Evolutionary conservation across 2,113 vertebrate species (phyloP), one percentile per base, ranked within the genome.

Genomic region (Galemys pyrenaicus): DNA sequence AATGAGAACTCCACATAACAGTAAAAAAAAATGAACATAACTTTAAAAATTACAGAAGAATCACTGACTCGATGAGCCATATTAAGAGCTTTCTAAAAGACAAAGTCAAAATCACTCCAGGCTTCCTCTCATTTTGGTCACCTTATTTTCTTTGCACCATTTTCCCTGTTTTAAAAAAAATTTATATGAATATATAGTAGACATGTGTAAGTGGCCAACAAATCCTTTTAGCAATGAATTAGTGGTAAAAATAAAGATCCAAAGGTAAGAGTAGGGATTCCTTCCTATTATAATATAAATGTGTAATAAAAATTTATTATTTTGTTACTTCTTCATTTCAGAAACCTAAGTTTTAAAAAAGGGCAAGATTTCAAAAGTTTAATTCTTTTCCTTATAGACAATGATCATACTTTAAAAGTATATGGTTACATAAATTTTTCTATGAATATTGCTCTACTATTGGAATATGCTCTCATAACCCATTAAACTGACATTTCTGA

Each of bases 261-360:
- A 83, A 62, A 89, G 17, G 30, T 75, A 32, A 67, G 85, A 67
- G 71, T 0, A 79, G 9, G 15, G 37, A 65, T 83, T 51, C 15
- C 20, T 93, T 87, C 20, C 46, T 60, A 30, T 64, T 81, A 83
- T 15, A 91, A 87, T 12, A 79, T 32, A 58, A 92, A 60, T 58
- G 17, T 65, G 78, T 51, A 79, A 24, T 89, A 80, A 93, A 58
- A 78, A 32, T 68, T 95, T 92, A 54, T 3, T 79, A 58, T 54
- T 65, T 82, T 35, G 24, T 30, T 65, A 58, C 46, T 86, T 88
- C 62, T 81, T 93, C 70, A 79, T 56, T 85, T 64, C 87, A 78
- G 62, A 91, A 94, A 65, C 5, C 2, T 35, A 91, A 75, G 26
- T 41, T 71, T 82, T 28, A 94, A 80, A 92, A 67, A 65, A 90